phyloP scores from a whole-genome alignment of 1,140 invertebrate species.

The Cydia strobilella region DNA sequence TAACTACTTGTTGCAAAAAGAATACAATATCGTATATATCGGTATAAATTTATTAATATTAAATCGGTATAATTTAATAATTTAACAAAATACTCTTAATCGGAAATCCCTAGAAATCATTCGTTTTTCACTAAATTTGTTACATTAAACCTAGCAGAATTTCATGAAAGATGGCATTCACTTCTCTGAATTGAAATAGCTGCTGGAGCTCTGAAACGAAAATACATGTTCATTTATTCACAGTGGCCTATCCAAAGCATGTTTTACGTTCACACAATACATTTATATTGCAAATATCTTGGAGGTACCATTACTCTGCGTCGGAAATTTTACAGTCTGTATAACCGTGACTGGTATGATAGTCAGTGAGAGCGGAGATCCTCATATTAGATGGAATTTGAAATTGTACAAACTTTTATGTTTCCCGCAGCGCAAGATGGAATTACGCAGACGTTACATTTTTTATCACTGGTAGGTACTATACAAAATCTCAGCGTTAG shows the following conservation, averaged over 20 bases:
- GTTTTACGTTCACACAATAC: slow-evolving; percentile 5
- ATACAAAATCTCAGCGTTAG: neutral
- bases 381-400: slow-evolving; percentile 9
- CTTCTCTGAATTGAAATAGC: neutral
- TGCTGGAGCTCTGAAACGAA: neutral
- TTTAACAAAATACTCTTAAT: no score
- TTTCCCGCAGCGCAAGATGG: slow-evolving; percentile 1
- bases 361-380: neutral
- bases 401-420: slow-evolving; percentile 24
- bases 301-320: neutral
- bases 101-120: no score
- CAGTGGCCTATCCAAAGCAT: neutral
- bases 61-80: no score
- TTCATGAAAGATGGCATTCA: neutral
- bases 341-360: neutral
- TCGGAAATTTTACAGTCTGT: neutral
- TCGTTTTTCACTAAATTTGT: neutral
- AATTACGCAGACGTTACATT: neutral
- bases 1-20: no score
- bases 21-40: no score
- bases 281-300: slow-evolving; percentile 2
- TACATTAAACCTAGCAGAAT: neutral
- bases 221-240: slow-evolving; percentile 5
- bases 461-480: neutral
- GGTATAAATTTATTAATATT: no score